Evolutionary conservation across 2,113 vertebrate genomes (phyloP).

Genomic region (Lamprotornis superbus): DNA sequence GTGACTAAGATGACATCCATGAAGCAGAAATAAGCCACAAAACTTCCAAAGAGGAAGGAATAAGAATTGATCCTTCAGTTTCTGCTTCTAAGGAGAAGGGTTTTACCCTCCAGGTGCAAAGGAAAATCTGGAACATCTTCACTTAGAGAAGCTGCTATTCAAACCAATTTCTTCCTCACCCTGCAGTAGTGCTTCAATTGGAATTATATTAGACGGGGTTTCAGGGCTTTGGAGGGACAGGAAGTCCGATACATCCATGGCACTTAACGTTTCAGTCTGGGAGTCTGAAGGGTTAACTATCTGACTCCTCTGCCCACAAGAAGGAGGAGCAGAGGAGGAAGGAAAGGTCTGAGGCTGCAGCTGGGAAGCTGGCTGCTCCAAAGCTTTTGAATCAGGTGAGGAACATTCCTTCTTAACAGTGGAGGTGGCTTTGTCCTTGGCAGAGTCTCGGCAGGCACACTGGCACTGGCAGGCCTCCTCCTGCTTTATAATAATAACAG

Average conservation of each 20-base stretch:
- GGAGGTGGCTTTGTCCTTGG: conserved; percentile 79
- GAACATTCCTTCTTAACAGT: conserved; percentile 76
- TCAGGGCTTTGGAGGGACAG: conserved; percentile 89
- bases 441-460: conserved; percentile 92
- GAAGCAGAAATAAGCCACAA: conserved; percentile 69
- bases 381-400: conserved; percentile 59
- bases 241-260: conserved; percentile 91
- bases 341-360: conserved; percentile 73
- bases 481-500: conserved; percentile 99
- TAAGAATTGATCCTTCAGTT: conserved; percentile 68
- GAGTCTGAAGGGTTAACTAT: conserved; percentile 66
- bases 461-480: conserved; percentile 98
- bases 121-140: conserved; percentile 58
- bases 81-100: conserved; percentile 59
- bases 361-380: conserved; percentile 58
- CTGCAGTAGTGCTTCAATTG: conserved; percentile 88
- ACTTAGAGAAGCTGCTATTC: conserved; percentile 74
- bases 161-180: conserved; percentile 85
- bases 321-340: conserved; percentile 65
- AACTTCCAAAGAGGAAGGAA: conserved; percentile 62
- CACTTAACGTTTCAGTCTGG: conserved; percentile 81
- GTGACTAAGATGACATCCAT: conserved; percentile 72
- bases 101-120: conserved; percentile 59
- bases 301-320: conserved; percentile 64
- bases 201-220: conserved; percentile 76